phyloP scores from a whole-genome alignment of 2,113 vertebrate species.

The Taurulus bubalis region DNA sequence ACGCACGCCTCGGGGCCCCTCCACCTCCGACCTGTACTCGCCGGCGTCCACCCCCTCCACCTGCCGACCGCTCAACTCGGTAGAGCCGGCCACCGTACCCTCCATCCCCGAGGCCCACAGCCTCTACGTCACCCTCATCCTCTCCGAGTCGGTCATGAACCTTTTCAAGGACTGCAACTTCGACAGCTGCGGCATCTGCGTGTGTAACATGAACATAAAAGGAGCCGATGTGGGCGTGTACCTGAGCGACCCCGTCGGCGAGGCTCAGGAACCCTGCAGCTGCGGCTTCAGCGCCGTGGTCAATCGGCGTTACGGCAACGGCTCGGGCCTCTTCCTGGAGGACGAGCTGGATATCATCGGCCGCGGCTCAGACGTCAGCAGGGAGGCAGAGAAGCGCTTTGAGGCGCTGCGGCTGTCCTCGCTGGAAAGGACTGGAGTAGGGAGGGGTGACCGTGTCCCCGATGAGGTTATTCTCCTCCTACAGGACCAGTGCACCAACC shows the following conservation, averaged over 20 bases:
- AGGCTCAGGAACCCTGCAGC: slow-evolving; percentile 92
- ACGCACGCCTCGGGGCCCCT: slow-evolving; percentile 93
- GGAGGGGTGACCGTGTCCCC: slow-evolving; percentile 88
- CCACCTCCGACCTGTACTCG: slow-evolving; percentile 96
- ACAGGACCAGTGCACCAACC: slow-evolving; percentile 97
- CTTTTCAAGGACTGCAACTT: slow-evolving; percentile 99
- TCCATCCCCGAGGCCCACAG: slow-evolving; percentile 98
- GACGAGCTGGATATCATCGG: slow-evolving; percentile 98
- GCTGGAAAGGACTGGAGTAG: slow-evolving; percentile 85
- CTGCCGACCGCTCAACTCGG: slow-evolving; percentile 95
- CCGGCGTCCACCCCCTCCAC: slow-evolving; percentile 97
- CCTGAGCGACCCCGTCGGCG: slow-evolving; percentile 92
- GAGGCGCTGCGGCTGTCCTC: slow-evolving; percentile 90
- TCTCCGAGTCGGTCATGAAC: slow-evolving; percentile 98
- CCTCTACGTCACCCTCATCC: slow-evolving; percentile 98
- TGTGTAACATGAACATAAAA: slow-evolving; percentile 99
- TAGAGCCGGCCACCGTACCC: slow-evolving; percentile 95
- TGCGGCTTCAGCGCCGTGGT: slow-evolving; percentile 98
- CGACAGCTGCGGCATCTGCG: slow-evolving; percentile 99
- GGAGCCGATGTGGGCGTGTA: slow-evolving; percentile 97
- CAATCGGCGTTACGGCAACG: slow-evolving; percentile 96
- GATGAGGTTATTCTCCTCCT: slow-evolving; percentile 94
- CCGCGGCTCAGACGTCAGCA: slow-evolving; percentile 91
- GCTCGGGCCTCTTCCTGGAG: slow-evolving; percentile 96
- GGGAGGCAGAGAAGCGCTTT: slow-evolving; percentile 94